Conservation (phyloP, 2,888 invertebrate species). For the Endotricha flammealis region DNA sequence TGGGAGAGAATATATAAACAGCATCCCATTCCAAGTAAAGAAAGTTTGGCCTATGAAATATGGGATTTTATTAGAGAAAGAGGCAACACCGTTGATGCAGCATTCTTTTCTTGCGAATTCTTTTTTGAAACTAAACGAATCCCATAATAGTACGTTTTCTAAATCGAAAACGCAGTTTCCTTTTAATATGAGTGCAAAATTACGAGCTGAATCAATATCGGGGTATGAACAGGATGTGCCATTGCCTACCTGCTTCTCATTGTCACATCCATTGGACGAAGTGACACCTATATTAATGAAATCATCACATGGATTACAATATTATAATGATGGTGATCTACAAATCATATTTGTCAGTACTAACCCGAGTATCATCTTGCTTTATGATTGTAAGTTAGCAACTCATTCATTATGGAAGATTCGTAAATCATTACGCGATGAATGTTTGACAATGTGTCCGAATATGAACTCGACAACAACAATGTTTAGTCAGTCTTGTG, state of each 20-base stretch:
- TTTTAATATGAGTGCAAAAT: constrained; percentile 58
- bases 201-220: constrained; percentile 54
- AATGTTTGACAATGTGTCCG: constrained; percentile 80
- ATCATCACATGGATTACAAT: constrained; percentile 76
- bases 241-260: constrained; percentile 89
- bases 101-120: constrained; percentile 53
- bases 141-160: constrained; percentile 54
- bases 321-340: constrained; percentile 80
- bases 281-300: constrained; percentile 89
- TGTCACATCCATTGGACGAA: constrained; percentile 94
- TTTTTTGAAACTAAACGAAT: constrained; percentile 56
- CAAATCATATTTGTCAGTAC: constrained; percentile 87
- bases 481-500: constrained; percentile 62
- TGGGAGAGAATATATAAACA: constrained; percentile 90
- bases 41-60: constrained; percentile 91
- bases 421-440: constrained; percentile 85
- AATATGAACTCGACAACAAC: constrained; percentile 63
- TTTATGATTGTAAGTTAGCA: constrained; percentile 87
- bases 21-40: constrained; percentile 88
- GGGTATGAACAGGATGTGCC: constrained; percentile 68
- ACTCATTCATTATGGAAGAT: constrained; percentile 91
- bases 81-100: constrained; percentile 56
- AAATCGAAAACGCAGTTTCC: constrained; percentile 42
- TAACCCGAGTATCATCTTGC: constrained; percentile 87
- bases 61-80: constrained; percentile 90